phyloP scores from a whole-genome alignment of 2,113 vertebrate species.

The Oriolus oriolus region DNA sequence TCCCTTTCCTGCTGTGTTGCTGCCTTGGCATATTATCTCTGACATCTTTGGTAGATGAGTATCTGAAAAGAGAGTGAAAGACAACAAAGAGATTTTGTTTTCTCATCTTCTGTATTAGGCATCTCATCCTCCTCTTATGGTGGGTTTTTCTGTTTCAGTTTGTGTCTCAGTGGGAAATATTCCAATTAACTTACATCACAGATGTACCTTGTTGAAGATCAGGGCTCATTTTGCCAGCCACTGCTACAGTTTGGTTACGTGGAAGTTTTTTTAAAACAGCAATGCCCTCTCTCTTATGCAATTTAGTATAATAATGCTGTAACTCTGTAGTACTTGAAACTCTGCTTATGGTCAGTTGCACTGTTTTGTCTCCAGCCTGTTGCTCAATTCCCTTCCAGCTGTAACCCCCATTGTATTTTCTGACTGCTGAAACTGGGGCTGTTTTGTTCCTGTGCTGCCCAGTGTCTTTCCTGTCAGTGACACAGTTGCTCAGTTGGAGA shows the following conservation, averaged over 20 bases:
- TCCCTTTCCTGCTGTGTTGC: not conserved
- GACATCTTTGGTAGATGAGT: not conserved
- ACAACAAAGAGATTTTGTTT: not conserved
- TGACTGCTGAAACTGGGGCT: not conserved
- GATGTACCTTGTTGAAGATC: not conserved
- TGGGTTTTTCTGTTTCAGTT: not conserved
- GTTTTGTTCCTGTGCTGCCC: not conserved
- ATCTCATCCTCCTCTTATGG: not conserved
- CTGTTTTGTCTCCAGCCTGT: not conserved
- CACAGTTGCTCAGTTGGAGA: not conserved
- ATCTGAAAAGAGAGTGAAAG: not conserved
- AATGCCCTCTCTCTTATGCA: not conserved
- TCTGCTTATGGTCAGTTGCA: not conserved
- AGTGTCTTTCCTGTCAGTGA: not conserved
- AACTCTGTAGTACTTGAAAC: not conserved
- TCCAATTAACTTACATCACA: not conserved
- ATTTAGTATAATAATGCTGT: not conserved
- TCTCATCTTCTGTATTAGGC: not conserved
- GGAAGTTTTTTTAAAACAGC: not conserved
- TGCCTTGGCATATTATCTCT: not conserved
- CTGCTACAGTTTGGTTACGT: not conserved
- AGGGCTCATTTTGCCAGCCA: not conserved
- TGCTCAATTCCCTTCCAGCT: not conserved
- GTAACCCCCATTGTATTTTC: not conserved
- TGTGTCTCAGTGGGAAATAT: not conserved